phyloP scores from a whole-genome alignment of 2,888 invertebrate species.

The Exephanes ischioxanthus region DNA sequence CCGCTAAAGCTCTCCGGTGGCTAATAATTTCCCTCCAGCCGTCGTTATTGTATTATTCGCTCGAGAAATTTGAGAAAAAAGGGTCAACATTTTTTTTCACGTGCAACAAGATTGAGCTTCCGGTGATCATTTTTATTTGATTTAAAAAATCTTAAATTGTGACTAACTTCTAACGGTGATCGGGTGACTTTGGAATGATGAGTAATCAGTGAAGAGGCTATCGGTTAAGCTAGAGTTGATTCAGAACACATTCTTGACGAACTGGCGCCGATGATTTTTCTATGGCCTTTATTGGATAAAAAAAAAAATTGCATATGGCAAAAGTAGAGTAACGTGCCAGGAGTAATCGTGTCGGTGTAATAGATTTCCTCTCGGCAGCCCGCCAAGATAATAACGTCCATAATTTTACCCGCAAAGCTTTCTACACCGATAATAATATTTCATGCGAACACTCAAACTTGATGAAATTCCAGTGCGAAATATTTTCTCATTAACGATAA shows the following conservation, averaged over 20 bases:
- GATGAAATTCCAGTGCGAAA: not conserved
- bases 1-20: conserved; percentile 33
- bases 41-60: conserved; percentile 36
- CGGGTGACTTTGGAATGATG: not conserved
- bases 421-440: not conserved
- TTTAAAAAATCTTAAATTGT: not conserved
- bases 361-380: conserved; percentile 20
- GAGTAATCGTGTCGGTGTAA: conserved; percentile 23
- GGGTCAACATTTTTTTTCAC: not conserved
- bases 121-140: not conserved
- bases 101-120: not conserved
- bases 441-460: not conserved
- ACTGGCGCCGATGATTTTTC: not conserved
- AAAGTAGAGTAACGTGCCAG: conserved; percentile 22
- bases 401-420: conserved; percentile 18
- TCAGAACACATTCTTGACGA: not conserved
- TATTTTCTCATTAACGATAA: not conserved
- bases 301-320: not conserved
- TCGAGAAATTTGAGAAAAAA: not conserved
- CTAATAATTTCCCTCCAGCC: conserved; percentile 50
- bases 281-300: not conserved
- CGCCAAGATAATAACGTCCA: conserved; percentile 30
- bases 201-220: not conserved
- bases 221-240: not conserved
- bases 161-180: conserved; percentile 21